Base-by-base conservation (phyloP, 1,140 invertebrate genomes). In the Tyrophagus putrescentiae region DNA sequence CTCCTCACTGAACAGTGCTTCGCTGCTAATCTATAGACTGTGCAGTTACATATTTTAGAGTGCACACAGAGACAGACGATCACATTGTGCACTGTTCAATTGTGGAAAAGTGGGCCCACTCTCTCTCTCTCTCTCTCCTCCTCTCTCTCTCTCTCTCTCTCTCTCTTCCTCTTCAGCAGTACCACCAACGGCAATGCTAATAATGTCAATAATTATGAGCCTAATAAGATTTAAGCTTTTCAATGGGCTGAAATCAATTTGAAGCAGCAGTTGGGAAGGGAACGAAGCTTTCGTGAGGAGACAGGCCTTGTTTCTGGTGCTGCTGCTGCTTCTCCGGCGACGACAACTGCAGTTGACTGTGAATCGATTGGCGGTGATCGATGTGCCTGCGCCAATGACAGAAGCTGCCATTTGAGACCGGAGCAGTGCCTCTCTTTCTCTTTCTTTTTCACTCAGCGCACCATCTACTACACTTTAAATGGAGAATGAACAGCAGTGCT, bases 201-300 rank as follows among this genome's bases (percentile, higher is more conserved):
- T 11, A 32, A 33, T 54, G 52, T 54, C 29, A 54, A 54, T 54
- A 54, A 54, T 33, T 25, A 54, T 21, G 45, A 29, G 7, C 31
- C 7, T 48, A 48, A 48, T 48, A 48, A 48, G 45, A 48, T 48
- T 48, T 48, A 48, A n/a, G 18, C 45, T 7, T 39, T 7, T 48
- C 21, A 48, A 48, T 21, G 45, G 21, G 45, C 7, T 29, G 7
- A 48, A 48, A 48, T 48, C 45, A 48, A 48, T 48, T 48, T 48
- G 7, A 29, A 9, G 31, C 45, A 18, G 45, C 45, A 48, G 21
- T 21, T 21, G 45, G 31, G 13, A n/a, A n/a, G n/a, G n/a, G n/a
- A n/a, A n/a, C n/a, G 21, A 48, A 7, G 13, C 21, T 39, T 13
- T 39, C 36, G 13, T 13, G 36, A 39, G 13, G 36, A 21, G 36